Evolutionary conservation across 2,113 vertebrate species (phyloP).

Genomic region (Morone saxatilis): DNA sequence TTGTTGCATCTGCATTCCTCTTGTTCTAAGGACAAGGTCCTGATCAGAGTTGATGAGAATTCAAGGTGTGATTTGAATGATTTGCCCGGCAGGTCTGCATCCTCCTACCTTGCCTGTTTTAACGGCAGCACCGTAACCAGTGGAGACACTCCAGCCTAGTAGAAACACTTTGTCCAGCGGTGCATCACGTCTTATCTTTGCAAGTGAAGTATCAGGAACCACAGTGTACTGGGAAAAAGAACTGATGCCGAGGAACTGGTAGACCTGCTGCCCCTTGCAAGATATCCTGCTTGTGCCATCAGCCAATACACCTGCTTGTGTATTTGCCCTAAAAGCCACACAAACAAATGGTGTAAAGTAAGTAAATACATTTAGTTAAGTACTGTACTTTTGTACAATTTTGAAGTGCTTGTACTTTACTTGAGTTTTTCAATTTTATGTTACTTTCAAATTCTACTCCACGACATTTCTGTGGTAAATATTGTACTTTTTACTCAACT

Average conservation of each 20-base stretch:
- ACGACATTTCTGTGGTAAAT: too few relatives aligned
- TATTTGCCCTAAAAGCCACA: conserved; percentile 39
- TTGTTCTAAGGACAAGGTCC: background rate
- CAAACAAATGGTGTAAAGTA: background rate
- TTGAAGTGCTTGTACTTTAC: too few relatives aligned
- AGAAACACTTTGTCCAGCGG: conserved; percentile 69
- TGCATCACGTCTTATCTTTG: conserved; percentile 58
- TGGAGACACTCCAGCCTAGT: conserved; percentile 67
- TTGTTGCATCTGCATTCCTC: background rate
- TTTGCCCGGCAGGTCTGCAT: background rate
- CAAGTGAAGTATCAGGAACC: conserved; percentile 58
- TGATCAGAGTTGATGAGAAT: background rate
- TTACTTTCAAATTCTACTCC: too few relatives aligned
- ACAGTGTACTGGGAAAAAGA: conserved; percentile 74
- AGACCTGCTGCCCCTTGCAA: conserved; percentile 59
- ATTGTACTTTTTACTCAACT: too few relatives aligned
- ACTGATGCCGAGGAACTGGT: conserved; percentile 67
- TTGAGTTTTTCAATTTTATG: too few relatives aligned
- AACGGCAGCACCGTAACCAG: conserved; percentile 66
- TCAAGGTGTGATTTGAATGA: background rate
- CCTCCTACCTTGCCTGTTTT: conserved; percentile 59
- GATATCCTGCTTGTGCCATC: conserved; percentile 74
- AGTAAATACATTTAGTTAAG: background rate
- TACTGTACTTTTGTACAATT: too few relatives aligned
- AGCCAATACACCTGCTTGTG: conserved; percentile 59